Base-by-base conservation (phyloP, 2,797 vertebrate genomes). In the Eurystomus glaucurus region DNA sequence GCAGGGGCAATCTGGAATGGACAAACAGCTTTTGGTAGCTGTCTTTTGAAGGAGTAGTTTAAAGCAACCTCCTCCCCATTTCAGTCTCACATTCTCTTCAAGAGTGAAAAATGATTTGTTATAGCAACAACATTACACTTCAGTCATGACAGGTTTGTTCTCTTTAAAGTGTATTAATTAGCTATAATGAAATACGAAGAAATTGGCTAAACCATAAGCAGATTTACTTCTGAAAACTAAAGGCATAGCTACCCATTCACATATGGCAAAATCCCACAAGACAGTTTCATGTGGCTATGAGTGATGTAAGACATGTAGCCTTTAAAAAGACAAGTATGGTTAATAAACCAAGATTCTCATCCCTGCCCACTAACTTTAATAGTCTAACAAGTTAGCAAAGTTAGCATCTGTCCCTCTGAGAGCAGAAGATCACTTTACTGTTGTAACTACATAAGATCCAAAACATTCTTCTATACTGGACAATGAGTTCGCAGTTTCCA, bases 1-100 rank as follows among this genome's bases (percentile, higher is more conserved):
- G 99, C 99, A 82, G 99, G 99, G 55, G 99, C 99, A 54, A 99
- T 99, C 99, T 99, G 89, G 51, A 98, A 98, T 26, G 94, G 71
- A 97, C 79, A 96, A 89, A 85, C 64, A 96, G 90, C 93, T 95
- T 83, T 89, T 91, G 84, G 79, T 90, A 57, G 54, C 69, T 71
- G 75, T 85, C 90, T 37, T 95, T 87, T 94, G 83, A 94, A 96
- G 80, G 74, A 86, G 69, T 48, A 76, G 13, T 80, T 97, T 94
- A 89, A 95, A 95, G 75, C 78, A 74, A 91, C 86, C 90, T 91
- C 88, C 93, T 94, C 85, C 75, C 90, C 8, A 1, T 68, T 93
- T 92, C 68, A 74, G 45, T 93, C 88, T 93, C 95, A 94, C 93
- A 90, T 97, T 97, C 93, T 96, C 93, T 82, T 95, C 78, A 75